Evolutionary conservation across 1,140 invertebrate genomes (phyloP).

Genomic region (Drosophila lacertosa): DNA sequence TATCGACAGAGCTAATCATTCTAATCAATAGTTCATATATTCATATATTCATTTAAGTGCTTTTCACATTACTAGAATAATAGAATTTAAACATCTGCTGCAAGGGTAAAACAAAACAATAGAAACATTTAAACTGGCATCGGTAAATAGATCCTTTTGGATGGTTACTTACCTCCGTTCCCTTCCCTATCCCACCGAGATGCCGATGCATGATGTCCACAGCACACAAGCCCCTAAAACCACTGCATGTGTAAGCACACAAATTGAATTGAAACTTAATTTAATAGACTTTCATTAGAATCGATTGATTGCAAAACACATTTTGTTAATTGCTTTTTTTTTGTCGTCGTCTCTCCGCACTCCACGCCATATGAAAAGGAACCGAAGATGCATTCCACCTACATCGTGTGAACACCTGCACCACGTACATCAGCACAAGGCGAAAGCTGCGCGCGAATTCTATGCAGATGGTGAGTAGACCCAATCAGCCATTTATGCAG

Average conservation of each 20-base stretch:
- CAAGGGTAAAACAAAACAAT: not conserved
- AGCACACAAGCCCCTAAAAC: not conserved
- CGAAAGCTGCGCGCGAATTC: slow-evolving; percentile 79
- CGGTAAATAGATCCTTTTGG: slow-evolving; percentile 1
- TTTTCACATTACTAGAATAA: too few species aligned
- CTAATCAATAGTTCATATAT: too few species aligned
- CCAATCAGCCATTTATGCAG: not conserved
- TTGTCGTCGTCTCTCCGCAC: slow-evolving; percentile 6
- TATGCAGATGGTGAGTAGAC: slow-evolving; percentile 75
- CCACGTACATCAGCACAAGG: slow-evolving; percentile 86
- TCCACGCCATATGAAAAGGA: slow-evolving; percentile 44
- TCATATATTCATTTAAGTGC: too few species aligned
- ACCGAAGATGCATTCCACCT: slow-evolving; percentile 85
- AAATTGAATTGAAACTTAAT: slow-evolving; percentile 4
- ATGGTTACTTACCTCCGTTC: too few species aligned
- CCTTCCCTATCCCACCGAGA: not conserved
- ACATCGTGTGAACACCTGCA: slow-evolving; percentile 87
- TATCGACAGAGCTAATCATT: too few species aligned
- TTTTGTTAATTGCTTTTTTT: slow-evolving; percentile 16
- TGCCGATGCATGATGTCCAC: slow-evolving; percentile 24
- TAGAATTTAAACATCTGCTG: not conserved
- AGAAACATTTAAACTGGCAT: not conserved
- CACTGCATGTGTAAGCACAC: slow-evolving; percentile 29
- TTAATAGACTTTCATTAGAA: not conserved
- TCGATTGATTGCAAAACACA: not conserved